A percentile compares a stretch with the other conserved stretches of the same genome.
phyloP scores from a whole-genome alignment of 2,113 vertebrate species.

The Plectropomus leopardus region DNA sequence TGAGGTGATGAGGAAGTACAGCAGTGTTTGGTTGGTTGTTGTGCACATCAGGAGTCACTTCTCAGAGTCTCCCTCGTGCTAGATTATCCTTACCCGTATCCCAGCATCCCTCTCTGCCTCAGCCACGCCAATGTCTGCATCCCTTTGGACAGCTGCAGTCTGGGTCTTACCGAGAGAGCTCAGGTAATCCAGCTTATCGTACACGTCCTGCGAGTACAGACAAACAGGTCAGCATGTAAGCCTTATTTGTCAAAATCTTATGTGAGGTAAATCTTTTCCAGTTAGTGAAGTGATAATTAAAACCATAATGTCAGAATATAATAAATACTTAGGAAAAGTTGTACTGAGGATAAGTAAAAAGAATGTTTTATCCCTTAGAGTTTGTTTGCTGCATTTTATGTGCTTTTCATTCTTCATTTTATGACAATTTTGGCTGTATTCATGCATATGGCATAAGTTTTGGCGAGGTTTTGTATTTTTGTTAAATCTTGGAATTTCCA shows the following conservation, averaged over 20 bases:
- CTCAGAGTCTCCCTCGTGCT: neutral
- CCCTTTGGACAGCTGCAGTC: conserved; percentile 93
- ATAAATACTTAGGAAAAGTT: neutral
- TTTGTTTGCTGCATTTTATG: no score
- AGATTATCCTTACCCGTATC: conserved; percentile 89
- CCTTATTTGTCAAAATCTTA: neutral
- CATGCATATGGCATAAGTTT: no score
- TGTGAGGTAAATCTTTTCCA: neutral
- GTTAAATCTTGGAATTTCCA: no score
- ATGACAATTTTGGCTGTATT: no score
- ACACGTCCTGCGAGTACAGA: conserved; percentile 89
- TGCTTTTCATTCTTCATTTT: no score
- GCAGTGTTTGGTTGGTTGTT: neutral
- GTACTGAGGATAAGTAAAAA: neutral
- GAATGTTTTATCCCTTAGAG: no score
- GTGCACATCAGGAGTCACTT: neutral
- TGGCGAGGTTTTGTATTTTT: no score
- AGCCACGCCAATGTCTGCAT: conserved; percentile 95
- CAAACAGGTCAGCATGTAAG: neutral
- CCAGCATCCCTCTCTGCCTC: conserved; percentile 96
- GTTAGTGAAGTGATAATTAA: neutral
- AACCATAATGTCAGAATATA: neutral
- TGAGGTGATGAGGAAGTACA: neutral
- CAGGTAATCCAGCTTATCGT: conserved; percentile 96
- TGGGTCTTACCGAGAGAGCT: conserved; percentile 97